These are phyloP conservation scores for Columba livia DNA, from an alignment of 2,113 vertebrate genomes.

Conservation along the genomic window DNA sequence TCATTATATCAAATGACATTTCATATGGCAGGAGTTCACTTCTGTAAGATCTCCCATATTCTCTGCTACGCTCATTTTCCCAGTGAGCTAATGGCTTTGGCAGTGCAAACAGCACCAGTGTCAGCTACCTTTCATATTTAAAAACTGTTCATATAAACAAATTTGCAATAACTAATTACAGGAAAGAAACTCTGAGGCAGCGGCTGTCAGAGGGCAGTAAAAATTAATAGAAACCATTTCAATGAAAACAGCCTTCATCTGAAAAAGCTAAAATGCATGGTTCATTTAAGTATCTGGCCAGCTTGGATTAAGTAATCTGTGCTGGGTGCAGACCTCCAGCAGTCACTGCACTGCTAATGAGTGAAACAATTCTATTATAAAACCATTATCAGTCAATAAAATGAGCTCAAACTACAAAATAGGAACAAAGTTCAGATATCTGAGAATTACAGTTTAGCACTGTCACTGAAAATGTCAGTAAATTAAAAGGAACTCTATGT, in stretches of 20 bases:
- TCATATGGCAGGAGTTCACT: neutral
- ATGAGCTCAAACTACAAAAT: slow-evolving; percentile 26
- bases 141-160: neutral
- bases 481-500: slow-evolving; percentile 22
- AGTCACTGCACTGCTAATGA: slow-evolving; percentile 2
- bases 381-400: slow-evolving; percentile 55
- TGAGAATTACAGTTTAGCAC: neutral
- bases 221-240: slow-evolving; percentile 43
- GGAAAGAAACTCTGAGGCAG: slow-evolving; percentile 27
- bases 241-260: slow-evolving; percentile 37
- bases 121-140: neutral
- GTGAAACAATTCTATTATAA: slow-evolving; percentile 39
- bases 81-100: neutral
- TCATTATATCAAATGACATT: neutral
- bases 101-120: neutral
- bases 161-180: slow-evolving; percentile 3
- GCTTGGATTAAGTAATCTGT: slow-evolving; percentile 1
- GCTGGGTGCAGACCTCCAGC: neutral
- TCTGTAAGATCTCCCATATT: neutral
- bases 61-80: neutral
- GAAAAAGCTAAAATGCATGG: slow-evolving; percentile 5
- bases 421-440: slow-evolving; percentile 45
- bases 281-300: slow-evolving; percentile 37
- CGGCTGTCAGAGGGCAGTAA: slow-evolving; percentile 23
- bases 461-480: slow-evolving; percentile 19